Evolutionary conservation across 2,797 vertebrate species (phyloP), one percentile per base, ranked within the genome.

Genomic region (Acanthornis magna): DNA sequence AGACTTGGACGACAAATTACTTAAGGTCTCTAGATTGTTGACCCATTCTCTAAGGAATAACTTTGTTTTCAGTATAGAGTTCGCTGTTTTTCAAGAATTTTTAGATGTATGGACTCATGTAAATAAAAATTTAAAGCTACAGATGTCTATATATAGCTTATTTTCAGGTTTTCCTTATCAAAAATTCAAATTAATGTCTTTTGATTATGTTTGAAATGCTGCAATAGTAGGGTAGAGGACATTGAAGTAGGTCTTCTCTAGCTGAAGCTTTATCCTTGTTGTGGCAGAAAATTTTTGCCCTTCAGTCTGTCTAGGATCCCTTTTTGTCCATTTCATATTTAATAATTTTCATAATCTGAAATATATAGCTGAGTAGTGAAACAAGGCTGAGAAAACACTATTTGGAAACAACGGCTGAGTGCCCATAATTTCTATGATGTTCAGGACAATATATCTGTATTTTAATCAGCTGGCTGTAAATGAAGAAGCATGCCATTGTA

Each of bases 401-500:
- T 74, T 71, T 67, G 36, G 78, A 80, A 77, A 43, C 53, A 71
- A 83, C 36, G 58, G 42, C 81, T 53, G 50, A n/a, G 34, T 58
- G 65, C 40, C 36, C 1, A 1, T 2, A 11, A 36, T 93, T 86
- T 73, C 58, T 43, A 3, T 70, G 70, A 34, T 78, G 26, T 73
- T 95, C 55, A 53, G 71, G 76, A 42, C 63, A 66, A 67, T 84
- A 29, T 81, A 93, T 66, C 58, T 93, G n/a, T 88, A 34, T 90
- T 94, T 93, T 88, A 88, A 88, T 90, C 66, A 91, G 30, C 51
- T 81, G 62, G 16, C 74, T 94, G 75, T 70, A 86, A 95, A 88
- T 38, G 88, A 90, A 85, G 65, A n/a, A 88, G 45, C 36, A 32
- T 43, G 57, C 68, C 57, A 38, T 90, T 88, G 47, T 72, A 53